These are phyloP conservation scores for Megalops atlanticus DNA, from an alignment of 2,113 vertebrate genomes.

Conservation along the genomic window DNA sequence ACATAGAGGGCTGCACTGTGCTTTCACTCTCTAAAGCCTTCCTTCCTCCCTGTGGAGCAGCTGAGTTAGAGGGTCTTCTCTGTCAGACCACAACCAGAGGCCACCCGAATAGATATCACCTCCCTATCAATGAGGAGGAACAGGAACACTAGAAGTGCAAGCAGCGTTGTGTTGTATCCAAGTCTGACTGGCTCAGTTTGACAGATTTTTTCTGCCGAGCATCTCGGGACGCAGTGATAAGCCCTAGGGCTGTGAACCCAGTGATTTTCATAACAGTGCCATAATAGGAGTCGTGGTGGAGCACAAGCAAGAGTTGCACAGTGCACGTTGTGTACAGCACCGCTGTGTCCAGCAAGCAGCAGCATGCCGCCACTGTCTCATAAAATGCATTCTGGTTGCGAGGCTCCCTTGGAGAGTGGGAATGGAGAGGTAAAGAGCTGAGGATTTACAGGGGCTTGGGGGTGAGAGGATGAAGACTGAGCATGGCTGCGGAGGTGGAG, in stretches of 20 bases:
- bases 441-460: neutral
- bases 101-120: too few species aligned
- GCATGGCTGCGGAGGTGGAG: slow-evolving; percentile 18
- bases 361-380: neutral
- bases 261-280: neutral
- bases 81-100: too few species aligned
- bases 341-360: neutral
- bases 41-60: too few species aligned
- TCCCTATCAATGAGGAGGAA: too few species aligned
- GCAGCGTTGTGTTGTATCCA: too few species aligned
- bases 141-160: too few species aligned
- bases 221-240: neutral
- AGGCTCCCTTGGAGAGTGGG: neutral
- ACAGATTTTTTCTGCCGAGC: neutral
- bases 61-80: too few species aligned
- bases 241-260: neutral
- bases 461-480: slow-evolving; percentile 16
- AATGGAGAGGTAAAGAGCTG: too few species aligned
- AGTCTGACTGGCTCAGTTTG: too few species aligned
- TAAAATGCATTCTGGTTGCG: neutral
- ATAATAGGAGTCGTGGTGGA: neutral
- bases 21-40: too few species aligned
- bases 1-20: too few species aligned
- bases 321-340: neutral
- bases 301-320: neutral